Percentiles rank a stretch among this genome's conserved stretches.
Evolutionary conservation across 2,888 invertebrate genomes (phyloP).

Genomic region (Mimachlamys varia): DNA sequence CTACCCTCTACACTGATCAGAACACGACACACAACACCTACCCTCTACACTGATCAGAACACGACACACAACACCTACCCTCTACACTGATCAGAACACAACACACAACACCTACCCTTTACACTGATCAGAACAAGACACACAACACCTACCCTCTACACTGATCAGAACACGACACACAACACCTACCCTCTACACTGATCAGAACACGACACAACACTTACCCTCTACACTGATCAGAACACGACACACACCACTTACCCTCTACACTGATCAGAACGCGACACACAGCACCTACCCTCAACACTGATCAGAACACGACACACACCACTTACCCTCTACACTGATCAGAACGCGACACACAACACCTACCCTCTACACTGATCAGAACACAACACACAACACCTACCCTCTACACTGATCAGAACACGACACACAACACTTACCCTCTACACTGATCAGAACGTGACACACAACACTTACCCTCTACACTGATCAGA

Average conservation of each 20-base stretch:
- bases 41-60: too few species aligned
- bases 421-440: too few species aligned
- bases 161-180: constrained; percentile 38
- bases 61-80: constrained; percentile 37
- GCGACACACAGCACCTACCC: constrained; percentile 37
- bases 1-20: constrained; percentile 47
- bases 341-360: too few species aligned
- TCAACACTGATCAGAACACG: constrained; percentile 41
- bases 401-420: too few species aligned
- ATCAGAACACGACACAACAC: not conserved
- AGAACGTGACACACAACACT: constrained; percentile 36
- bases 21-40: constrained; percentile 37
- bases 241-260: constrained; percentile 37
- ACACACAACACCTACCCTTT: constrained; percentile 40
- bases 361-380: constrained; percentile 45
- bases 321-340: constrained; percentile 40
- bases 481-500: too few species aligned
- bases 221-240: constrained; percentile 47
- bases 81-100: constrained; percentile 41
- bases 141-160: constrained; percentile 45
- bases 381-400: constrained; percentile 38
- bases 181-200: too few species aligned
- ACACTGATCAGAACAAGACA: too few species aligned
- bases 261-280: too few species aligned
- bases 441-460: constrained; percentile 48